These are phyloP conservation scores for Cyanocitta stelleri DNA, from an alignment of 2,113 vertebrate species.

Conservation along the genomic window DNA sequence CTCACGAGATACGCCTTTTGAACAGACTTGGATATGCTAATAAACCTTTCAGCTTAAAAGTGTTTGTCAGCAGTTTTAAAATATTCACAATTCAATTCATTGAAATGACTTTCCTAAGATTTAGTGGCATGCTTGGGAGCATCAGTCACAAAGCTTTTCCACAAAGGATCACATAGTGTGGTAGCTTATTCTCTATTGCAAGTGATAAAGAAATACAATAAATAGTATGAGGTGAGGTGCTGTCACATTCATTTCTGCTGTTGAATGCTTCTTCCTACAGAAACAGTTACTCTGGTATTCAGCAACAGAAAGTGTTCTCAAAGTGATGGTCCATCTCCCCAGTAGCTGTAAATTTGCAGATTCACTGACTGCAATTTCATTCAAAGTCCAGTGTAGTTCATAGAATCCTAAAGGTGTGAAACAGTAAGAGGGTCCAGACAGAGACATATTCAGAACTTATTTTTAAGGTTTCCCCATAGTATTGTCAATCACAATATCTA, in stretches of 20 bases:
- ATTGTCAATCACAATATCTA: neutral
- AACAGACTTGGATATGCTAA: slow-evolving; percentile 35
- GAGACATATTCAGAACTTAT: neutral
- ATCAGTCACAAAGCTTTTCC: slow-evolving; percentile 34
- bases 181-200: neutral
- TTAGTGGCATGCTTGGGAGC: neutral
- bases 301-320: neutral
- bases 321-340: neutral
- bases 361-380: neutral
- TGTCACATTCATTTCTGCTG: neutral
- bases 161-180: neutral
- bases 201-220: slow-evolving; percentile 5
- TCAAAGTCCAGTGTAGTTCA: neutral
- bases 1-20: slow-evolving; percentile 33
- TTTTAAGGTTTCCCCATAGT: neutral
- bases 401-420: neutral
- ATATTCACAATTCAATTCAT: slow-evolving; percentile 28
- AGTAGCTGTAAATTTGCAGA: neutral
- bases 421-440: neutral
- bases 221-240: neutral
- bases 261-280: neutral
- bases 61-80: slow-evolving; percentile 60
- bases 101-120: slow-evolving; percentile 30
- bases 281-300: neutral
- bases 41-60: slow-evolving; percentile 31